Evolutionary conservation across 2,797 vertebrate species (phyloP), one percentile per base, ranked within the genome.

Genomic region (Scolopax bukidnonensis): DNA sequence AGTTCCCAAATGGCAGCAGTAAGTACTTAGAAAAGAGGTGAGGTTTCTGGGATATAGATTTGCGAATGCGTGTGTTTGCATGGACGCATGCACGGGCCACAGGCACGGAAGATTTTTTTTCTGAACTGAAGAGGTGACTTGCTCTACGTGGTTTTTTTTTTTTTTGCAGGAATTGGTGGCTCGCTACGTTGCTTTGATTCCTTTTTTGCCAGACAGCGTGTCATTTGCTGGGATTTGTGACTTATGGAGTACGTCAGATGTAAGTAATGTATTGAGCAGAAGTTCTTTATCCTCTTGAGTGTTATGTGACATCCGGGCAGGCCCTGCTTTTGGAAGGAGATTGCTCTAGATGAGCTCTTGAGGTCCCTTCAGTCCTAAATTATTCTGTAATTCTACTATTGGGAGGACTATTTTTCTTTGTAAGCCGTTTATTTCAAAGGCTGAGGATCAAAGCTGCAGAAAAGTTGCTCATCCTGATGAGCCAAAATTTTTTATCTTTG

Each of bases 201-300:
- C 99, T 7, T 99, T 98, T 87, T 96, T 99, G 94, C 99, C 99
- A 0, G 99, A 99, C 88, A 98, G 97, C 4, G 98, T 99, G 43
- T 99, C 99, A 0, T 99, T 99, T 88, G 98, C 98, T n/a, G 98
- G 98, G 11, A 80, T 98, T 75, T 99, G 99, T 96, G 99, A 99
- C 94, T 97, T 99, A 50, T 99, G 99, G 99, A 99, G 98, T 96
- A 99, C 99, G 16, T 99, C 99, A 25, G 99, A 99, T 30, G 99
- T 99, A 97, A 99, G 99, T 97, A 70, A n/a, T 48, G 18, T 17
- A 19, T 80, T 80, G 67, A 40, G 27, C 30, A 40, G 5, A 70
- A 84, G 47, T 70, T 71, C 24, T 88, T 91, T 50, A 54, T 76
- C 23, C 36, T 81, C 38, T 59, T 59, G 36, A 56, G 63, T 30